Base-by-base conservation (phyloP, 2,797 vertebrate genomes). In the Siniperca obscura region DNA sequence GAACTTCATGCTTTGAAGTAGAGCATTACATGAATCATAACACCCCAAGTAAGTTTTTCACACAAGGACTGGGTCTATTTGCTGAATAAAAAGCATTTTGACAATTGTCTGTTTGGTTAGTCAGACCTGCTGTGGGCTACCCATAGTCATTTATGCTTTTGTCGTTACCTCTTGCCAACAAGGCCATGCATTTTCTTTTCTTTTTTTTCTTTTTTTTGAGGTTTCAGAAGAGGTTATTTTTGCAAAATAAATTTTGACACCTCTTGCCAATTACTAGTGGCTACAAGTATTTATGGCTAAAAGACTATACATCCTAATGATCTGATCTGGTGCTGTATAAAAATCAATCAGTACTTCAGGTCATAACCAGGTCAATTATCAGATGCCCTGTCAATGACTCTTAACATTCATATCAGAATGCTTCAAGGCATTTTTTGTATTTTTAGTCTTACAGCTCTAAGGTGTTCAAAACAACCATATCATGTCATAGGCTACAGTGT, bases 1-100 rank as follows among this genome's bases (percentile, higher is more conserved):
- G 44, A 82, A 74, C 55, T 66, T 57, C 7, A 14, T 74, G 66
- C 81, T 85, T 77, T 90, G 50, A 88, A 85, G 78, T 40, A 59
- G n/a, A 82, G 19, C 10, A 70, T 62, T 56, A 74, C 50, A 82
- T 72, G 68, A 85, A 85, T 87, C 61, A 64, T 78, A 78, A 52
- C 44, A 81, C n/a, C n/a, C 46, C 34, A 65, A 60, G 57, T 72
- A 59, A 34, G 56, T 64, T 83, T 34, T 79, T 83, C 67, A 74
- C 30, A 60, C 48, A 83, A 75, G 61, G 48, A 81, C 42, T 50
- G 16, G 38, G 30, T 67, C 16, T 62, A 61, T 73, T 86, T 78
- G 40, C 62, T 68, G 22, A 80, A 80, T 65, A 70, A 86, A 69
- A 86, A 76, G 17, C 21, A 80, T 40, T 79, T 44, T 48, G 38